Conservation (phyloP, 2,113 vertebrate genomes). For the Forbesichthys papilliferus region DNA sequence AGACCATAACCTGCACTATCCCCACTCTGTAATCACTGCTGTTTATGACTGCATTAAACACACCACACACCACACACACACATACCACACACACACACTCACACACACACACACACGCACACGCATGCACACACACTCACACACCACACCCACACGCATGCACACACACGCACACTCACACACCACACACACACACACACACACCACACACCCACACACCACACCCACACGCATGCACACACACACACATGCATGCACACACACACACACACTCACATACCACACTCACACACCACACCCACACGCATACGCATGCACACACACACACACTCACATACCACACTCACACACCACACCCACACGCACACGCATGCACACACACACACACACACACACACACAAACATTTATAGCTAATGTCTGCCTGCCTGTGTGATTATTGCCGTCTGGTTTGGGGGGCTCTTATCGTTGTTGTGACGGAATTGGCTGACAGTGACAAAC, state of each 20-base stretch:
- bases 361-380: neutral
- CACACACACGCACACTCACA: slow-evolving; percentile 38
- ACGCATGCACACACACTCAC: neutral
- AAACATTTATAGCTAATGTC: slow-evolving; percentile 53
- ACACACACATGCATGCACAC: neutral
- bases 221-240: neutral
- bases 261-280: slow-evolving; percentile 11
- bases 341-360: no score
- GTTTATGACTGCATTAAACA: slow-evolving; percentile 66
- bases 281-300: slow-evolving; percentile 13
- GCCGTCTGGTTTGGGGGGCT: slow-evolving; percentile 48
- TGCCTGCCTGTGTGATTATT: slow-evolving; percentile 62
- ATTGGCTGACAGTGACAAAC: slow-evolving; percentile 24
- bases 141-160: no score
- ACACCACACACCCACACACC: slow-evolving; percentile 20
- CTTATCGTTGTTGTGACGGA: slow-evolving; percentile 61
- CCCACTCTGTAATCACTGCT: slow-evolving; percentile 58
- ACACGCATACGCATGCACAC: no score
- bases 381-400: slow-evolving; percentile 19
- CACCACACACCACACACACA: slow-evolving; percentile 29
- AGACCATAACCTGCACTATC: slow-evolving; percentile 45
- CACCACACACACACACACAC: neutral
- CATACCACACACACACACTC: slow-evolving; percentile 20
- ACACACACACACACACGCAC: no score
- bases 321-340: no score